phyloP scores from a whole-genome alignment of 2,113 vertebrate species.

The Lepisosteus osseus region DNA sequence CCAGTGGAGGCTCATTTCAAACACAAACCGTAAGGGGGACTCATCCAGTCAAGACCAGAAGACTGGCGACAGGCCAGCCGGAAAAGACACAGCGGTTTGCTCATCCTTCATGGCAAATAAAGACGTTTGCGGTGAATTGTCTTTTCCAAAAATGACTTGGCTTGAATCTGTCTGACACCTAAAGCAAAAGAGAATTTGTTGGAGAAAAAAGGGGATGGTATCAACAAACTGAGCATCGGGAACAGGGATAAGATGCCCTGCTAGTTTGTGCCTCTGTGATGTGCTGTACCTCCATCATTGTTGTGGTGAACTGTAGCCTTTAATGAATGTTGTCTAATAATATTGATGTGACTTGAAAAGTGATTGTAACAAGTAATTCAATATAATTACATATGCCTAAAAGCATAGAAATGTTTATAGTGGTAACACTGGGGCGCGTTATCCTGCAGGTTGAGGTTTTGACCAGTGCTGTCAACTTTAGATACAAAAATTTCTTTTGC shows the following conservation, averaged over 20 bases:
- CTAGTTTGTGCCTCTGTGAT: background rate
- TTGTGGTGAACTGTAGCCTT: background rate
- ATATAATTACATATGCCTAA: background rate
- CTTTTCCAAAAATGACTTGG: no score
- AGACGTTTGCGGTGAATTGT: no score
- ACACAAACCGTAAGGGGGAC: conserved; percentile 84
- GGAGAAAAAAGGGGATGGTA: no score
- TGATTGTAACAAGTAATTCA: background rate
- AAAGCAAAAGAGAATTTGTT: no score
- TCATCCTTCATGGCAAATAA: background rate
- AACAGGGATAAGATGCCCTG: background rate
- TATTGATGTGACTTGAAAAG: background rate
- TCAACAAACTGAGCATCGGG: background rate
- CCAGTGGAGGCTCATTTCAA: conserved; percentile 97
- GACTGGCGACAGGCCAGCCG: background rate
- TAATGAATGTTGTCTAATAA: background rate
- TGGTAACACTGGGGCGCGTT: background rate
- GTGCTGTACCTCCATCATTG: background rate
- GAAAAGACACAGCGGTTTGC: background rate
- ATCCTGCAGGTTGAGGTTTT: background rate
- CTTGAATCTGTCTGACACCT: no score
- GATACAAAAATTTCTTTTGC: no score
- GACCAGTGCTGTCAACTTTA: no score
- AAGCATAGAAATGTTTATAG: background rate
- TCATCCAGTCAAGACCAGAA: background rate